Evolutionary conservation across 2,113 vertebrate species (phyloP).

Genomic region (Rattus rattus): DNA sequence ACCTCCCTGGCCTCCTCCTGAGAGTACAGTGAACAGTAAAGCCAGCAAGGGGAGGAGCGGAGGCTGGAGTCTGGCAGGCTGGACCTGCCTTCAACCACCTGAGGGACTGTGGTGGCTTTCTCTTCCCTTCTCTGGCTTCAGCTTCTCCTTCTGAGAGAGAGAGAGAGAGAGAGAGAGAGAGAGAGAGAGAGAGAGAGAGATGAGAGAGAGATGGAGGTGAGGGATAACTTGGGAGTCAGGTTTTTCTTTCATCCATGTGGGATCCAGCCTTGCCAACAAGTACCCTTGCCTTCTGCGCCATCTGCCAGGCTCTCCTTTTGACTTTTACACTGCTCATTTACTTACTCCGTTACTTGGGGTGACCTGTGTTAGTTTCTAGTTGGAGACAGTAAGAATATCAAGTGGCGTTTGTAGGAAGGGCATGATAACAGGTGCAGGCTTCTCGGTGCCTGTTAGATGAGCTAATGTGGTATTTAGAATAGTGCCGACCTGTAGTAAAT

Average conservation of each 20-base stretch:
- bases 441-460: neutral
- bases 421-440: neutral
- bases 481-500: neutral
- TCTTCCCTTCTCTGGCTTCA: neutral
- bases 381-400: neutral
- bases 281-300: too few species aligned
- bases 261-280: too few species aligned
- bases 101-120: neutral
- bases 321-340: conserved; percentile 18
- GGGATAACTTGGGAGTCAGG: neutral
- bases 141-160: neutral
- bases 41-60: neutral
- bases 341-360: conserved; percentile 1
- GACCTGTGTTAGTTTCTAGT: conserved; percentile 39
- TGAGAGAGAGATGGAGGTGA: neutral
- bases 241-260: neutral
- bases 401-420: neutral
- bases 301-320: neutral
- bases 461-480: neutral
- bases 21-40: neutral
- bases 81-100: neutral
- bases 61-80: neutral
- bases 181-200: neutral
- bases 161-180: neutral
- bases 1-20: neutral